Base-by-base conservation (phyloP, 2,113 vertebrate genomes). In the Brachypodius melanocephalos region DNA sequence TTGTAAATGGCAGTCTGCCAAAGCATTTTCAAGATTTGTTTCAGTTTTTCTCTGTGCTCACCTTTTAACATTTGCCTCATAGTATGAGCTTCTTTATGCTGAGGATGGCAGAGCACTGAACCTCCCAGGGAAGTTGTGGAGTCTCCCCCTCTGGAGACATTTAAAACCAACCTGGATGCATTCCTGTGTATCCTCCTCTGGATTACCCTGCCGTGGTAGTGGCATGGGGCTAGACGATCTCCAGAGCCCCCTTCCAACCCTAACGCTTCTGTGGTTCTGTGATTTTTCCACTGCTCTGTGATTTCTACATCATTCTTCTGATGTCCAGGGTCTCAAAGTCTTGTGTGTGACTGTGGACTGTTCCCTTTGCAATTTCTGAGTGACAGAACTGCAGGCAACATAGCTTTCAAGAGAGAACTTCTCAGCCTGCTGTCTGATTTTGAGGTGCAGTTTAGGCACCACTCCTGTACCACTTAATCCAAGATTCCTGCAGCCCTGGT, bases 301-400 rank as follows among this genome's bases (percentile, higher is more conserved):
- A 68, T 38, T 58, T 42, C 38, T 38, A 3, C 14, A 6, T 43
- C 8, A 42, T 49, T 58, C 14, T 20, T 69, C 54, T 68, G 17
- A 48, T 49, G 67, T 36, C 4, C 15, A 24, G 7, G 12, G 9
- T 52, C 72, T 69, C 36, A 45, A 20, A 36, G 36, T 80, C 54
- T 49, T 31, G 2, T 7, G 6, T 48, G 34, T 42, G 19, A 17
- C 49, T 51, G 12, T 49, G 36, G 43, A 24, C 10, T 0, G 1
- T 62, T 74, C 71, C 42, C 55, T 51, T 5, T 1, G 2, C 36
- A 58, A 18, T n/a, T 0, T 0, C 57, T 36, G 36, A 14, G 14
- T 52, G 36, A 59, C 36, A 40, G 26, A 68, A 20, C 16, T 74
- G 32, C 22, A 77, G 52, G 29, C 54, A 38, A 3, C 59, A 66